Base-by-base conservation (phyloP, 2,113 vertebrate genomes). In the Microcebus ravelobensis region DNA sequence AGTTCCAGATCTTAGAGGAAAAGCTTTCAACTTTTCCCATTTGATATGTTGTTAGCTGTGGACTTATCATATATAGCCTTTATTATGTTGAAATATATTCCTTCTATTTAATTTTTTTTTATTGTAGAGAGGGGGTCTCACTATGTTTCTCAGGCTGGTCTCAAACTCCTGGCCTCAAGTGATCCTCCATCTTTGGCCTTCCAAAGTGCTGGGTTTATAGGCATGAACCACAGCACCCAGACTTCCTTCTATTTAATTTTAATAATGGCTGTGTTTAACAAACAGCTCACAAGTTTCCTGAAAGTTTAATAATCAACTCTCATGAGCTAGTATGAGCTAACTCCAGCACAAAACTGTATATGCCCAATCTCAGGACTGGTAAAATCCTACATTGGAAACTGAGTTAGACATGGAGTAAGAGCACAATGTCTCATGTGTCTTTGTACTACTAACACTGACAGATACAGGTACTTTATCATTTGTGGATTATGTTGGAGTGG, bases 341-440 rank as follows among this genome's bases (percentile, higher is more conserved):
- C n/a, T 13, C 6, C 0, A 20, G 59, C 8, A 23, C 9, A 57
- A 4, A 3, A 52, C 8, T 61, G 42, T 20, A 17, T 3, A 31
- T 6, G 8, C 8, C 42, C 27, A 20, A 13, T 57, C 20, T 57
- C 36, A 50, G 79, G 52, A 63, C 21, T 52, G 23, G 8, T 34
- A 34, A 81, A 57, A 50, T 15, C 18, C 29, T 18, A 21, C 42
- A 81, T 84, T 70, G 59, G 57, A 76, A 91, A 88, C 8, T 0
- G 5, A 42, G 2, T 45, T 55, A 77, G 31, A 65, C 55, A 25
- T 20, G 27, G 23, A 50, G 71, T 27, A 12, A 63, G 10, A 63
- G 25, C 8, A 65, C 7, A 20, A 23, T 4, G 29, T 61, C 34
- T n/a, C 8, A 2, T 61, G 17, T 31, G n/a, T 18, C 18, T 73